Conservation (phyloP, 2,113 vertebrate species). For the Melanerpes formicivorus region DNA sequence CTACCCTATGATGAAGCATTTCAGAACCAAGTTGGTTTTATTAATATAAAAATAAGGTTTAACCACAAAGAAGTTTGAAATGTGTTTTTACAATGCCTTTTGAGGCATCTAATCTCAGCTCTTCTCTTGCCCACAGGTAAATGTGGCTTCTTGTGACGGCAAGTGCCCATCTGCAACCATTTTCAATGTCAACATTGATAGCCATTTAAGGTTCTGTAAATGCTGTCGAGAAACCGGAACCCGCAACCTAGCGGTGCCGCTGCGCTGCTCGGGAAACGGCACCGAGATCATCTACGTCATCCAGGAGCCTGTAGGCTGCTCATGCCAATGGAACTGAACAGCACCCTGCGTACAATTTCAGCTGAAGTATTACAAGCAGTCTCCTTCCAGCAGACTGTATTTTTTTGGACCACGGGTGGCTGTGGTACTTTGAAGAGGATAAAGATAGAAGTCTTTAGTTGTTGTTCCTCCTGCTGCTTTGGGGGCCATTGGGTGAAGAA, state of each 20-base stretch:
- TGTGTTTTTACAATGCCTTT: neutral
- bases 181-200: constrained; percentile 98
- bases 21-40: neutral
- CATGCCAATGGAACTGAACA: constrained; percentile 93
- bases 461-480: no score
- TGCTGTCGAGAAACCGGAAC: constrained; percentile 93
- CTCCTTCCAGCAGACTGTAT: neutral
- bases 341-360: neutral
- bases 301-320: constrained; percentile 93
- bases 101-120: neutral
- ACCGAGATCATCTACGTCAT: constrained; percentile 88
- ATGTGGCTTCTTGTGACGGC: constrained; percentile 93
- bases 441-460: neutral
- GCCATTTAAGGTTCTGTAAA: constrained; percentile 95
- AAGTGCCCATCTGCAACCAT: constrained; percentile 98
- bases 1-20: neutral
- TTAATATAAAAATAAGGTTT: neutral
- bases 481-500: no score
- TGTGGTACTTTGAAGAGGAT: neutral
- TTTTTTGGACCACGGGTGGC: neutral
- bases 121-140: constrained; percentile 78
- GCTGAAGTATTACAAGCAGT: neutral
- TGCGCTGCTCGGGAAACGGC: constrained; percentile 92
- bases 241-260: constrained; percentile 85
- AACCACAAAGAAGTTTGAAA: neutral